Evolutionary conservation across 2,113 vertebrate species (phyloP).

Genomic region (Myiopsitta monachus): DNA sequence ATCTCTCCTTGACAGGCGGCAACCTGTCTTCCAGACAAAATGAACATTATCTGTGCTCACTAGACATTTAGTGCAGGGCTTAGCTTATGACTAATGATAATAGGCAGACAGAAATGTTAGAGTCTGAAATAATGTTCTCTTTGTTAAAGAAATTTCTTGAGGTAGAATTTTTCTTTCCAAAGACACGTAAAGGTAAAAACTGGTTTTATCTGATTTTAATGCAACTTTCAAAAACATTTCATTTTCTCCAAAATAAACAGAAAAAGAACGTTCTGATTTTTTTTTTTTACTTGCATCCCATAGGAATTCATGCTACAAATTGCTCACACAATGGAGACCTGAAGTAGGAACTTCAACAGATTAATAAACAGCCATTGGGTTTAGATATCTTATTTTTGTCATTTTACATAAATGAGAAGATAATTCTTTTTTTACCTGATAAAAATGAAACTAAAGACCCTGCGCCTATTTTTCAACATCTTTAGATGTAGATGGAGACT

Average conservation of each 20-base stretch:
- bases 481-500: not conserved
- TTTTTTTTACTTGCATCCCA: constrained; percentile 32
- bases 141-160: constrained; percentile 89
- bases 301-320: constrained; percentile 58
- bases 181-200: constrained; percentile 76
- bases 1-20: constrained; percentile 94
- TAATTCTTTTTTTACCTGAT: not conserved
- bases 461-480: not conserved
- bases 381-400: constrained; percentile 36
- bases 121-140: constrained; percentile 89
- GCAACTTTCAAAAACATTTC: constrained; percentile 54
- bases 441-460: constrained; percentile 7
- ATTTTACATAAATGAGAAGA: constrained; percentile 29
- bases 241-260: constrained; percentile 65
- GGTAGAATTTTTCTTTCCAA: constrained; percentile 78
- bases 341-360: constrained; percentile 44
- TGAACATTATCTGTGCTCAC: constrained; percentile 98
- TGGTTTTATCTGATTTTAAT: constrained; percentile 65
- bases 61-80: constrained; percentile 88
- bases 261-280: not conserved
- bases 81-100: constrained; percentile 91
- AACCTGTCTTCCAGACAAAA: constrained; percentile 97
- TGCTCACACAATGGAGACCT: constrained; percentile 2
- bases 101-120: constrained; percentile 92
- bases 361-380: constrained; percentile 14